Percentiles rank a stretch among this genome's conserved stretches.
Evolutionary conservation across 2,888 invertebrate species (phyloP).

Genomic region (Lissocephala sabroskyi): DNA sequence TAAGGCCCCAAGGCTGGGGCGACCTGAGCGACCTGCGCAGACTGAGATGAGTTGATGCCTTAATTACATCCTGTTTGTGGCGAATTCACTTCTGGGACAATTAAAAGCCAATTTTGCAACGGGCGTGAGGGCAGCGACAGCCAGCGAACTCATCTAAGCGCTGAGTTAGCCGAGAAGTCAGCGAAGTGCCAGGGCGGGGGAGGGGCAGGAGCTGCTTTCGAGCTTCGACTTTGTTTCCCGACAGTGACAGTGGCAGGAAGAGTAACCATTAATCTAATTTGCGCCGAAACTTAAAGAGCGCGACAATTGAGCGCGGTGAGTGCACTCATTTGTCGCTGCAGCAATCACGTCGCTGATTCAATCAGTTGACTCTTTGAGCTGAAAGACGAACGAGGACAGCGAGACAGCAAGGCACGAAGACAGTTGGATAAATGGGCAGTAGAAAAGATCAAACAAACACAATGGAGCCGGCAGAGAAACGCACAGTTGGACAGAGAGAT

Average conservation of each 20-base stretch:
- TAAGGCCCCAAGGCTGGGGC: too few species aligned
- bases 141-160: neutral
- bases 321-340: conserved; percentile 1
- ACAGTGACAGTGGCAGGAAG: conserved; percentile 5
- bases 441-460: too few species aligned
- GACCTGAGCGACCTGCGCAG: too few species aligned
- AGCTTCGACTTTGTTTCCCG: conserved; percentile 41
- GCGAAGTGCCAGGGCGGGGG: neutral
- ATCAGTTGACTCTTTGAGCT: too few species aligned
- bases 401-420: too few species aligned
- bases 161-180: conserved; percentile 16
- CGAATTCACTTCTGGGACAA: conserved; percentile 52
- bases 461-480: too few species aligned
- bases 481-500: too few species aligned
- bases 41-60: conserved; percentile 38
- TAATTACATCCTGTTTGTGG: conserved; percentile 59
- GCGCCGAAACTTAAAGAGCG: conserved; percentile 14
- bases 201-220: neutral
- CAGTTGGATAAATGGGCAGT: too few species aligned
- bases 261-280: conserved; percentile 9
- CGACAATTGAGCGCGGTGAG: conserved; percentile 26
- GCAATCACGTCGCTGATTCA: too few species aligned
- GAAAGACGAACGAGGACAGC: too few species aligned
- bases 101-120: conserved; percentile 55
- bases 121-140: too few species aligned